Conservation (phyloP, 2,797 vertebrate species). For the Ibycter americanus region DNA sequence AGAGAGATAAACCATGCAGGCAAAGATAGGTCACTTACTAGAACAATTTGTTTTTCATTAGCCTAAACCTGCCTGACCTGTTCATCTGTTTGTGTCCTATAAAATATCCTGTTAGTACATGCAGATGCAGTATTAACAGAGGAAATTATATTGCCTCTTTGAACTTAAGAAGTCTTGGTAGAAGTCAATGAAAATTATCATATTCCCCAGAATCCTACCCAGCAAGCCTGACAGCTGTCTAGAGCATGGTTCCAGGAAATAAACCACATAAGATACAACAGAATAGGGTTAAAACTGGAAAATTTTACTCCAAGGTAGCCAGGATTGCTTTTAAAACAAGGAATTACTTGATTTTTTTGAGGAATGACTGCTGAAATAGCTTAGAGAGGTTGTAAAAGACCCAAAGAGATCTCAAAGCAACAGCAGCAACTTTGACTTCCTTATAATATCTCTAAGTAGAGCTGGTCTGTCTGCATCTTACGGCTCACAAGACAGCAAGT, state of each 20-base stretch:
- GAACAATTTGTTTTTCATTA: constrained; percentile 69
- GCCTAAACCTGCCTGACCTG: constrained; percentile 58
- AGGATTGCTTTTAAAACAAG: neutral
- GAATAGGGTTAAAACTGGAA: neutral
- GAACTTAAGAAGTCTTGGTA: constrained; percentile 2
- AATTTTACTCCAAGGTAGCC: neutral
- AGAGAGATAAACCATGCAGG: constrained; percentile 51
- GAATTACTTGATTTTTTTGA: neutral
- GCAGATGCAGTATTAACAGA: constrained; percentile 31
- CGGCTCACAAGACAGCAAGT: neutral
- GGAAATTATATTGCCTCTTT: constrained; percentile 39
- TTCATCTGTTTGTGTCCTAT: constrained; percentile 54
- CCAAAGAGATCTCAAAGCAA: neutral
- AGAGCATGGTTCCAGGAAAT: neutral
- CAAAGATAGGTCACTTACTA: constrained; percentile 51
- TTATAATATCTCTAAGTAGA: neutral
- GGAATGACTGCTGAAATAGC: neutral
- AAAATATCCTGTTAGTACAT: constrained; percentile 37
- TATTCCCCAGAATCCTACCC: neutral
- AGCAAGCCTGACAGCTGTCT: neutral
- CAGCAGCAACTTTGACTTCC: neutral
- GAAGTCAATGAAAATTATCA: neutral
- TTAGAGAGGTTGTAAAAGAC: neutral
- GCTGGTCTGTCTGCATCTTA: neutral
- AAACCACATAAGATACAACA: neutral